Evolutionary conservation across 1,140 invertebrate genomes (phyloP).

Genomic region (Drosophila pectinifera): DNA sequence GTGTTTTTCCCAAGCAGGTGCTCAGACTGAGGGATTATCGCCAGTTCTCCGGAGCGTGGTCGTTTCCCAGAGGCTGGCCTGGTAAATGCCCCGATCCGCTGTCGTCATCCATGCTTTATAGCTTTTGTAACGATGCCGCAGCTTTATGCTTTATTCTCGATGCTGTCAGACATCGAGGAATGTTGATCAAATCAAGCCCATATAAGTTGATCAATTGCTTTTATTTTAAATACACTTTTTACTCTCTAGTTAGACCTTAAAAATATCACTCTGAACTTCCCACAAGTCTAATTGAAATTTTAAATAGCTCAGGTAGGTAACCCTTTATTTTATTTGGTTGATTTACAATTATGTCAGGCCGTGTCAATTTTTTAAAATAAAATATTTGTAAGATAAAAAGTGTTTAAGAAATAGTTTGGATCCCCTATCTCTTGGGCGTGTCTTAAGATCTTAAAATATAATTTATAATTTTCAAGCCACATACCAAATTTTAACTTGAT

Average conservation of each 20-base stretch:
- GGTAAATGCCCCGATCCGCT: conserved; percentile 35
- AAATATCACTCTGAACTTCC: neutral
- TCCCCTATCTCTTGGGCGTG: too few species aligned
- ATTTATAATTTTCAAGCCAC: too few species aligned
- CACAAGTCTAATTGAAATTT: neutral
- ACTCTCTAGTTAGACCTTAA: neutral
- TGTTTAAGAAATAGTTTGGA: too few species aligned
- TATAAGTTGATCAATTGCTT: neutral
- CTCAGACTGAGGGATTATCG: conserved; percentile 1
- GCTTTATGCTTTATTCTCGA: neutral
- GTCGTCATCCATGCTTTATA: conserved; percentile 15
- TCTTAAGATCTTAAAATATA: too few species aligned
- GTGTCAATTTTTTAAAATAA: too few species aligned
- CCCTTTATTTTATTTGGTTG: too few species aligned
- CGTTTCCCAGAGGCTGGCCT: conserved; percentile 31
- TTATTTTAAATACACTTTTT: too few species aligned
- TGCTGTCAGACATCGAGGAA: too few species aligned
- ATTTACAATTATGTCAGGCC: too few species aligned
- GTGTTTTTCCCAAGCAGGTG: conserved; percentile 38
- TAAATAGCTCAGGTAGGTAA: too few species aligned
- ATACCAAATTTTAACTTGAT: too few species aligned
- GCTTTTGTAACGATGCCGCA: conserved; percentile 7
- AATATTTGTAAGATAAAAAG: too few species aligned
- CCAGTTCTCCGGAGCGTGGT: conserved; percentile 6
- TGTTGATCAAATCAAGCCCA: neutral